phyloP scores from a whole-genome alignment of 2,113 vertebrate genomes.

The Lophius piscatorius region DNA sequence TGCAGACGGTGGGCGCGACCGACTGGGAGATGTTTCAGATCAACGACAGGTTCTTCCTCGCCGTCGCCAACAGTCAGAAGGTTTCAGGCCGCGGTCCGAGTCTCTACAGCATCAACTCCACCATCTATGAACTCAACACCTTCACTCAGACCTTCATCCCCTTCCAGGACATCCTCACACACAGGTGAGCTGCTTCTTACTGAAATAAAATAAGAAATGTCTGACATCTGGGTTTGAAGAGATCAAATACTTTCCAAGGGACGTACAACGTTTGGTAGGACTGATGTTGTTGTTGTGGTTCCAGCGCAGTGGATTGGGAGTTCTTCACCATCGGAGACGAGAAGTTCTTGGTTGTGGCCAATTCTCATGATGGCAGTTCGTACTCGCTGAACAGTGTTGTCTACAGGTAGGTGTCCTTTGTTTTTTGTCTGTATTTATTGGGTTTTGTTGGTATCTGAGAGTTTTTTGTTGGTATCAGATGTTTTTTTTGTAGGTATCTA shows the following conservation, averaged over 20 bases:
- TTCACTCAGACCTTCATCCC: constrained; percentile 88
- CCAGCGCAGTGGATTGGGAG: constrained; percentile 96
- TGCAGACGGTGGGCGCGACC: constrained; percentile 90
- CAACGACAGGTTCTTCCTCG: constrained; percentile 87
- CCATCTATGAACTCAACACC: constrained; percentile 92
- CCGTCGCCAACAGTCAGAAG: constrained; percentile 93
- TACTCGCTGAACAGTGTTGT: constrained; percentile 92
- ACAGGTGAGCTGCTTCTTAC: constrained; percentile 82
- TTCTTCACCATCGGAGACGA: constrained; percentile 94
- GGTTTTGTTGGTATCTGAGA: background rate
- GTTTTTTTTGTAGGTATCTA: no score
- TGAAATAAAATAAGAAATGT: background rate
- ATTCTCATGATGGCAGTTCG: constrained; percentile 90
- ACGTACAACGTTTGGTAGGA: no score
- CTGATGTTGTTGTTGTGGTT: constrained; percentile 1
- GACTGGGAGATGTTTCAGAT: constrained; percentile 95
- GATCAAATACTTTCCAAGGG: no score
- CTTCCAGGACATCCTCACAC: constrained; percentile 93
- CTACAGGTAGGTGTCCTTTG: constrained; percentile 85
- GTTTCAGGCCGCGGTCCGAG: constrained; percentile 75
- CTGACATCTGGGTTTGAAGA: no score
- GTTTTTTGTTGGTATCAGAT: no score
- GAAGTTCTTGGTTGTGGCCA: constrained; percentile 92
- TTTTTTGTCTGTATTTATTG: background rate
- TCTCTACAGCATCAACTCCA: constrained; percentile 91